Evolutionary conservation across 2,797 vertebrate genomes (phyloP), one percentile per base, ranked within the genome.

Genomic region (Tinamus major): DNA sequence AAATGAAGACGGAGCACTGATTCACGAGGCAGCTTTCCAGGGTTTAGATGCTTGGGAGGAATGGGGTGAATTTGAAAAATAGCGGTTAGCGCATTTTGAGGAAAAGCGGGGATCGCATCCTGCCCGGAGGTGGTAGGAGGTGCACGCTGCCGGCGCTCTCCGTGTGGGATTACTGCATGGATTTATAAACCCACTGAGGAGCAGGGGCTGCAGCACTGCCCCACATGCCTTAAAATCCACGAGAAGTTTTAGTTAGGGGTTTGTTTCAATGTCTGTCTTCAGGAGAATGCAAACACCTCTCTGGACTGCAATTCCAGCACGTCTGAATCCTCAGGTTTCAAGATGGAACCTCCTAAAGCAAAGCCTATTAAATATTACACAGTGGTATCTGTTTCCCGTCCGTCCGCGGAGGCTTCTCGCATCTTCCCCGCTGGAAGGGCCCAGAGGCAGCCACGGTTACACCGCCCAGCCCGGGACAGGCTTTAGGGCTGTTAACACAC

Each of bases 81-180:
- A 20, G 21, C 1, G 46, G n/a, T 89, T 4, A 33, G n/a, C 62
- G 53, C 31, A 4, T 37, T 67, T 53, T 1, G 2, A 53, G 67
- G 37, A 16, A 5, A 83, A 78, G 31, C 12, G 49, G 0, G 3
- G 63, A 49, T 31, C 42, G 63, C 64, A 13, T n/a, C 5, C 3
- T 1, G 24, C 6, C 39, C 68, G 53, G 44, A 56, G 17, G 37
- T 10, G 17, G 18, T 37, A 31, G 61, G 39, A 63, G 9, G 55
- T 24, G 37, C 2, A 1, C 0, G 0, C 37, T 14, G 51, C 86
- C 39, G 26, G 62, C 23, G 63, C 68, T 56, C 49, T 46, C 3
- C 1, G 21, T 31, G 6, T 0, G 1, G 21, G 26, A 56, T 10
- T 39, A 27, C 75, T 1, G 9, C 0, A 59, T 0, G 64, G 42